phyloP scores from a whole-genome alignment of 2,888 invertebrate genomes.

The Sipha maydis region DNA sequence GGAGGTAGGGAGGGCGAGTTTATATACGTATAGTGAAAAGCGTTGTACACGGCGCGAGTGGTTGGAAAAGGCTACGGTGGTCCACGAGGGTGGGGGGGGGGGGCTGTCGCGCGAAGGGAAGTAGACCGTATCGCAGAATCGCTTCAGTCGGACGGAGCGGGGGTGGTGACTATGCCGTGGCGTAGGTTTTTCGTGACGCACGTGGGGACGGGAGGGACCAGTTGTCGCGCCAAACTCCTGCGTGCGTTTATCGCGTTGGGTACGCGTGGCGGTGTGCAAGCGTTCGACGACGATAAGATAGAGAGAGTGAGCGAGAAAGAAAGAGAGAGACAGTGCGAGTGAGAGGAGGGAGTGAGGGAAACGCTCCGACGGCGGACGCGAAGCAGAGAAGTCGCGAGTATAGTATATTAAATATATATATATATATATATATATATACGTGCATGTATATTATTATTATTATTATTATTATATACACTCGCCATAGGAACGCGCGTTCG shows the following conservation, averaged over 20 bases:
- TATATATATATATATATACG: neutral
- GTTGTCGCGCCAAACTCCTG: conserved; percentile 51
- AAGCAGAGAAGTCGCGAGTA: conserved; percentile 8
- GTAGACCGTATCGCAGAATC: conserved; percentile 41
- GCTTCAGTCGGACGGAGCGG: neutral
- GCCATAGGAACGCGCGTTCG: conserved; percentile 41
- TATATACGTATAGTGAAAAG: neutral
- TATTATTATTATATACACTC: conserved; percentile 11
- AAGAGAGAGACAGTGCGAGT: too few species aligned
- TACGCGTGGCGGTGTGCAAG: neutral
- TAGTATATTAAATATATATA: conserved; percentile 6
- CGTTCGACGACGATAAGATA: conserved; percentile 50
- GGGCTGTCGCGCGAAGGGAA: neutral
- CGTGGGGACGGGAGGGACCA: conserved; percentile 9
- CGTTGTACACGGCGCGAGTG: neutral
- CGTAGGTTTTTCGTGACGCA: conserved; percentile 26
- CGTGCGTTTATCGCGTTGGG: neutral
- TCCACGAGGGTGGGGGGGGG: neutral
- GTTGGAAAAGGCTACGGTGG: neutral
- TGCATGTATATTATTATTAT: conserved; percentile 4
- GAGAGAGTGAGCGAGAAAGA: neutral
- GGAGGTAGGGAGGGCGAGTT: neutral
- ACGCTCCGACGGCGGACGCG: neutral
- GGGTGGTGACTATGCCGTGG: neutral
- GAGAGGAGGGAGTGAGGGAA: too few species aligned